Conservation (phyloP, 2,888 invertebrate species). For the Clanis bilineata region DNA sequence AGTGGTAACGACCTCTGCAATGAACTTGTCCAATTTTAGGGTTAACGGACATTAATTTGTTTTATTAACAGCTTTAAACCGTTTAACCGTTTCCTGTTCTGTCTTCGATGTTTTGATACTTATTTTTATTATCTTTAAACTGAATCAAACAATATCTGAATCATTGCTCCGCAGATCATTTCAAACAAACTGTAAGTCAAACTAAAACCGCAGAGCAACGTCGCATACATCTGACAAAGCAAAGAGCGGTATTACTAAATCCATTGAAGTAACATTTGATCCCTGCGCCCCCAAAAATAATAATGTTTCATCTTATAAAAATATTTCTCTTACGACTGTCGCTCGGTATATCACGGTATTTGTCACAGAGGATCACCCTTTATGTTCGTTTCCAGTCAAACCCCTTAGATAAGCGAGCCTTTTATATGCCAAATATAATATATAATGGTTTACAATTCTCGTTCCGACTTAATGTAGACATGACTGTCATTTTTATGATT, state of each 20-base stretch:
- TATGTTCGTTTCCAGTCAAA: conserved; percentile 83
- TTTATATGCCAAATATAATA: conserved; percentile 83
- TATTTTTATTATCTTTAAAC: conserved; percentile 43
- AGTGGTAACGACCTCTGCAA: conserved; percentile 79
- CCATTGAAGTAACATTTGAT: conserved; percentile 73
- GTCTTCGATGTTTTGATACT: conserved; percentile 55
- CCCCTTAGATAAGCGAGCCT: conserved; percentile 83
- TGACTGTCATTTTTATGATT: conserved; percentile 19
- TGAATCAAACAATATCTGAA: neutral
- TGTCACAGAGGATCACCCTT: conserved; percentile 83
- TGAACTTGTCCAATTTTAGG: conserved; percentile 82
- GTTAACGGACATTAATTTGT: conserved; percentile 78
- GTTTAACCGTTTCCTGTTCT: conserved; percentile 74
- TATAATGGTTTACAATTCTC: conserved; percentile 80
- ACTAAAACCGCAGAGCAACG: conserved; percentile 32
- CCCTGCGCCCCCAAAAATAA: conserved; percentile 79
- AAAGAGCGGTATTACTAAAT: conserved; percentile 56
- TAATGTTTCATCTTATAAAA: conserved; percentile 83
- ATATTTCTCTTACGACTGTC: conserved; percentile 81
- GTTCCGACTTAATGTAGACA: conserved; percentile 57
- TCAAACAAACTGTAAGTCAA: conserved; percentile 16
- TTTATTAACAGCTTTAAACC: conserved; percentile 77
- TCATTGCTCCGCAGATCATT: neutral
- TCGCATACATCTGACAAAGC: conserved; percentile 23
- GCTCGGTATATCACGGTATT: conserved; percentile 81